Evolutionary conservation across 2,113 vertebrate genomes (phyloP), one percentile per base, ranked within the genome.

Genomic region (Psilopsiagon aurifrons): DNA sequence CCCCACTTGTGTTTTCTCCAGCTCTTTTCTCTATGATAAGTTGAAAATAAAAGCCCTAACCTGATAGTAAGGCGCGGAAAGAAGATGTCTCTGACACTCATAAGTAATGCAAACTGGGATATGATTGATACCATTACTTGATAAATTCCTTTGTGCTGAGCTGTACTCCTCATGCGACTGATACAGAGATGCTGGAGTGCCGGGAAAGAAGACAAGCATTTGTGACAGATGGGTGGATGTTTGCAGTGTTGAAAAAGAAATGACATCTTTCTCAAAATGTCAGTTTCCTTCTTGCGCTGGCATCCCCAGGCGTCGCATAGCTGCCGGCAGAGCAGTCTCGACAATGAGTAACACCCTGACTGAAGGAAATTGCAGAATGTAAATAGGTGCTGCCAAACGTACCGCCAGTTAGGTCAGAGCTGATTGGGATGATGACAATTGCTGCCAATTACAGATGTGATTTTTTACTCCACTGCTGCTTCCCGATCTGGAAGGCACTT

Each of bases 141-240:
- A 78, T 90, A 60, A 52, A 93, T 93, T 95, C 64, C 64, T 62
- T 28, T 28, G 41, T 88, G 68, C 88, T 94, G 86, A 88, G 54
- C 73, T 90, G 41, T 44, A 8, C 29, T 31, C 37, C 6, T 8
- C 43, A 49, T 77, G 63, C 51, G 75, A 94, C 74, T 79, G 91
- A 94, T 77, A 62, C 5, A 7, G 82, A 76, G 82, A 62, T 84
- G 76, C 71, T 4, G 5, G 77, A 75, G 86, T 29, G 73, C 82
- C 0, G 0, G 60, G 52, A 78, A 74, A 89, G 93, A 87, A 27
- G 83, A 90, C 28, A 24, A 23, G 8, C 18, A 2, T 81, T 94
- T 97, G 81, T 95, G 92, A 94, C 93, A 95, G 92, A 96, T 93
- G 95, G 92, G 93, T 93, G 90, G 90, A 96, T 93, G 87, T 94